Base-by-base conservation (phyloP, 2,113 vertebrate genomes). In the Cairina moschata region DNA sequence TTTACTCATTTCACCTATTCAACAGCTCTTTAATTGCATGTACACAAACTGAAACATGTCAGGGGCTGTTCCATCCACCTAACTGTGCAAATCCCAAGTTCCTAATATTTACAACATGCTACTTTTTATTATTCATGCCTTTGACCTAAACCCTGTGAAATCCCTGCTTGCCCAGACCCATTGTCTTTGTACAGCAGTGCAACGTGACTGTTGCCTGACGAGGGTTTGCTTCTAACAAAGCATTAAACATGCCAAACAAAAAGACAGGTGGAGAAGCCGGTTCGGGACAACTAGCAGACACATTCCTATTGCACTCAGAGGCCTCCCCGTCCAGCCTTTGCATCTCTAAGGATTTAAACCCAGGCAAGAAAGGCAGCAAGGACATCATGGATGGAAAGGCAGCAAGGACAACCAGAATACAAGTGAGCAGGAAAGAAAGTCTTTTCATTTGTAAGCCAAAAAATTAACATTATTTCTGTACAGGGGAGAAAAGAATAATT, bases 61-160 rank as follows among this genome's bases (percentile, higher is more conserved):
- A 93, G 72, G 59, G 77, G 29, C 65, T 31, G 94, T 46, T 91
- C 81, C 32, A 81, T 74, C 59, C 74, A 67, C 56, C 50, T 78
- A 90, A 76, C 34, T 1, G 1, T 3, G 52, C 71, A 91, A 94
- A 82, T 56, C 84, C 80, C 92, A 84, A 87, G 83, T 50, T 92
- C 73, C 89, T 65, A 90, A 87, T 85, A 94, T 86, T 89, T 93
- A 68, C 50, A 85, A 58, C 74, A 72, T 78, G 31, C 31, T 13
- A 13, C 34, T 88, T 92, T 96, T 94, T 82, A 88, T 76, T 90
- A 66, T 90, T 78, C 25, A 48, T 89, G 78, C 80, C 87, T 96
- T 76, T 94, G 86, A 97, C 80, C 73, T 90, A 96, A 95, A 95
- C 85, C 52, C 83, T 74, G 23, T 14, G 60, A 78, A 93, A 93